Evolutionary conservation across 2,113 vertebrate genomes (phyloP).

Genomic region (Hyaena hyaena): DNA sequence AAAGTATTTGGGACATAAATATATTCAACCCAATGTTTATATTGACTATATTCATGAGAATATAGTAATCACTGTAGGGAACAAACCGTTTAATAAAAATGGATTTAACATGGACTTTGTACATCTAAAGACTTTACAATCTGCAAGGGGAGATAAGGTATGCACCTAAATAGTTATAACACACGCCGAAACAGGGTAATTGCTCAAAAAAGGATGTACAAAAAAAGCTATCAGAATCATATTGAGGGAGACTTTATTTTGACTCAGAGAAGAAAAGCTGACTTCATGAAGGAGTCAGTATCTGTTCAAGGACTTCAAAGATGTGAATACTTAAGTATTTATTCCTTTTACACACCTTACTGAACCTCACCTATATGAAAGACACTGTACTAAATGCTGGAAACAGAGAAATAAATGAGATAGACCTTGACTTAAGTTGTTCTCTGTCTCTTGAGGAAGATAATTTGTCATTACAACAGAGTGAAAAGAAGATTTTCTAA

Average conservation of each 20-base stretch:
- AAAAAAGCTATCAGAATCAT: not conserved
- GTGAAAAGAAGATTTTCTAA: not conserved
- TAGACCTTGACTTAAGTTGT: not conserved
- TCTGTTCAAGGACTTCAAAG: not conserved
- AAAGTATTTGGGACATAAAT: not conserved
- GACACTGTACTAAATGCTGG: not conserved
- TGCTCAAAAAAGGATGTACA: not conserved
- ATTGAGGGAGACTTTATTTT: not conserved
- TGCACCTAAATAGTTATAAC: not conserved
- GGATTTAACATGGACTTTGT: not conserved
- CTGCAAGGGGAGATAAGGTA: not conserved
- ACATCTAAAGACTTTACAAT: constrained; percentile 1
- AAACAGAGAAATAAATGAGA: not conserved
- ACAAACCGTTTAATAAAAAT: constrained; percentile 45
- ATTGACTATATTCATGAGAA: not conserved
- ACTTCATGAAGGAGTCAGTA: not conserved
- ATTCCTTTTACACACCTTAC: not conserved
- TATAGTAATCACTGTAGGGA: not conserved
- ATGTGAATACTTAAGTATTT: not conserved
- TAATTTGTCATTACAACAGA: not conserved
- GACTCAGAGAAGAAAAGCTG: not conserved
- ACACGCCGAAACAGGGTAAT: not conserved
- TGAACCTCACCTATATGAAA: not conserved
- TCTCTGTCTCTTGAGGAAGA: not conserved
- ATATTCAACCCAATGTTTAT: not conserved